Evolutionary conservation across 2,113 vertebrate genomes (phyloP).

Genomic region (Columba janthina): DNA sequence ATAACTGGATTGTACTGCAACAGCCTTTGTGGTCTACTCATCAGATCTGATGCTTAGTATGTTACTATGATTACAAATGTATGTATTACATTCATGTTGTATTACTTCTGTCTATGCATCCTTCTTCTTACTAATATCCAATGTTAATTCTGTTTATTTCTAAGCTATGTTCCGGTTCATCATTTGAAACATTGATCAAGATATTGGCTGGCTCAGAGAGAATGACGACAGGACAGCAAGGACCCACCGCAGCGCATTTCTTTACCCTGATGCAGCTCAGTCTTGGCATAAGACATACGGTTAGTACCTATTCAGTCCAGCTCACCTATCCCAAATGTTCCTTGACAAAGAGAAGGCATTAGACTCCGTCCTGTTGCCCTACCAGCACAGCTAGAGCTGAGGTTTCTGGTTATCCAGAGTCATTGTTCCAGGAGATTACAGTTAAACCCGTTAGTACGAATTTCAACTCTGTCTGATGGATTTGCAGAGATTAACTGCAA

Average conservation of each 20-base stretch:
- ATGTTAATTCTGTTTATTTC: background rate
- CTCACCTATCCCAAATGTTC: background rate
- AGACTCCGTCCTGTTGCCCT: background rate
- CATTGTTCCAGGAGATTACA: background rate
- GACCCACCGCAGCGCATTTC: background rate
- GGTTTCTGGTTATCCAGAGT: background rate
- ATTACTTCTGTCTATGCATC: background rate
- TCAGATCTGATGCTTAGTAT: background rate
- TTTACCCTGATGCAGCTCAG: background rate
- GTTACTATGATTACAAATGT: background rate
- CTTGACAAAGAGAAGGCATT: background rate
- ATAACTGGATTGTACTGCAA: background rate
- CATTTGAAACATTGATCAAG: background rate
- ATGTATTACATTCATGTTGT: background rate
- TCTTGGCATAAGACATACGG: background rate
- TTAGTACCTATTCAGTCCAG: background rate
- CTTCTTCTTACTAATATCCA: background rate
- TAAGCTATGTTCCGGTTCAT: background rate
- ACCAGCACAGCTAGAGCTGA: background rate
- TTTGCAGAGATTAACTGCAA: constrained; percentile 46
- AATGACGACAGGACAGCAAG: background rate
- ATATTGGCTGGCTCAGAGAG: background rate
- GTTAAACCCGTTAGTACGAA: background rate
- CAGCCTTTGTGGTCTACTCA: background rate
- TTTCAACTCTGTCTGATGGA: constrained; percentile 24